phyloP scores from a whole-genome alignment of 2,113 vertebrate genomes.

The Heterotis niloticus region DNA sequence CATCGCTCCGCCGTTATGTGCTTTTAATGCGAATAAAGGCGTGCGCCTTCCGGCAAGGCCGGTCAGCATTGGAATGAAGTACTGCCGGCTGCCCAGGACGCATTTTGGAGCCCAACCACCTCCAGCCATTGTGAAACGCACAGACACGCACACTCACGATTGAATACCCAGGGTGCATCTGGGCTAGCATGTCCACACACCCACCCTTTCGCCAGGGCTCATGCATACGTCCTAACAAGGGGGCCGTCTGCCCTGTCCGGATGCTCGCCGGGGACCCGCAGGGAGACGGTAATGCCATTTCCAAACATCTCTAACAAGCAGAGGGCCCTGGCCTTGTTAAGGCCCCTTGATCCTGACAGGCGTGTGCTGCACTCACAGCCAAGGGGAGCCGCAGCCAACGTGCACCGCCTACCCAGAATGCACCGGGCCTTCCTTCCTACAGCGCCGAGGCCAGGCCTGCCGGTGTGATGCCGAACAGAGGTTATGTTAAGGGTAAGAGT shows the following conservation, averaged over 20 bases:
- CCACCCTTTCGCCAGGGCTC: background rate
- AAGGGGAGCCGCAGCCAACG: background rate
- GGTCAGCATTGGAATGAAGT: no score
- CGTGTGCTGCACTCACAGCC: background rate
- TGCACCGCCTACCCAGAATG: background rate
- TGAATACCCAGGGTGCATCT: background rate
- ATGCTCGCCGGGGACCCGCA: background rate
- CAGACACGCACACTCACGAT: background rate
- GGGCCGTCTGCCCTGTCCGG: background rate
- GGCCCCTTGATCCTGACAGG: slow-evolving; percentile 15
- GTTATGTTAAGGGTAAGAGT: no score
- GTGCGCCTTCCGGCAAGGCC: no score
- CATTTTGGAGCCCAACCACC: no score
- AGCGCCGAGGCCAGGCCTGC: background rate
- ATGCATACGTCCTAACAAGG: slow-evolving; percentile 16
- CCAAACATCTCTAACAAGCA: slow-evolving; percentile 23
- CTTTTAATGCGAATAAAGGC: no score
- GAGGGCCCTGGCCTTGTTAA: slow-evolving; percentile 23
- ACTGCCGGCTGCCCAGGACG: no score
- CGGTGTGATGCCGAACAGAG: background rate
- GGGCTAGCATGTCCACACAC: background rate
- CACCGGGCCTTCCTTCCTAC: background rate
- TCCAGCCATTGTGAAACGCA: background rate
- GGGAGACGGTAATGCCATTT: slow-evolving; percentile 24
- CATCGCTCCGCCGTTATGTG: no score